Evolutionary conservation across 2,113 vertebrate genomes (phyloP).

Genomic region (Cyphomyrus plagiostoma): DNA sequence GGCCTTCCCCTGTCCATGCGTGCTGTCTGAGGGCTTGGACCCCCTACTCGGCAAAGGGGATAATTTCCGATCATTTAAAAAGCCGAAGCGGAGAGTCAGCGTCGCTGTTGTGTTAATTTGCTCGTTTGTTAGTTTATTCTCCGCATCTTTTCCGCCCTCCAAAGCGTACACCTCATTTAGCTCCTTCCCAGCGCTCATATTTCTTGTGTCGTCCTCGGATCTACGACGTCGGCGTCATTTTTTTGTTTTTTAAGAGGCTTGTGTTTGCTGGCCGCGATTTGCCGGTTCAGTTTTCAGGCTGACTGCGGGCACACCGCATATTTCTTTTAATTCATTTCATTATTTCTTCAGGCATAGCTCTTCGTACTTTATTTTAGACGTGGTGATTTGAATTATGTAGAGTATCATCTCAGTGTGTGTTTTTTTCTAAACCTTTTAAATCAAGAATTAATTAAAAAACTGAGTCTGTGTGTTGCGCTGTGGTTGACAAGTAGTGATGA

Average conservation of each 20-base stretch:
- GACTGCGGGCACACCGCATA: neutral
- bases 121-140: neutral
- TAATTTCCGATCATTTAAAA: conserved; percentile 5
- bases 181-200: neutral
- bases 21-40: neutral
- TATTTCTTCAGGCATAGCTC: neutral
- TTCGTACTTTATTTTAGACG: neutral
- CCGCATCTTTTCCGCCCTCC: neutral
- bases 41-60: neutral
- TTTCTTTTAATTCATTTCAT: neutral
- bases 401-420: neutral
- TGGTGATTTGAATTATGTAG: neutral
- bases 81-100: conserved; percentile 13
- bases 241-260: neutral
- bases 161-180: neutral
- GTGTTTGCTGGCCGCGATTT: neutral
- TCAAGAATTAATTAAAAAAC: neutral
- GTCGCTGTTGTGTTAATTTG: neutral
- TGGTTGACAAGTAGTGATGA: neutral
- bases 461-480: neutral
- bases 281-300: neutral
- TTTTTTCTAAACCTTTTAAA: neutral
- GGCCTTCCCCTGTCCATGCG: neutral
- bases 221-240: neutral
- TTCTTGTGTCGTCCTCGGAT: neutral